A percentile compares a stretch with the other conserved stretches of the same genome.
phyloP scores from a whole-genome alignment of 2,888 invertebrate species.

The Apodemia mormo region DNA sequence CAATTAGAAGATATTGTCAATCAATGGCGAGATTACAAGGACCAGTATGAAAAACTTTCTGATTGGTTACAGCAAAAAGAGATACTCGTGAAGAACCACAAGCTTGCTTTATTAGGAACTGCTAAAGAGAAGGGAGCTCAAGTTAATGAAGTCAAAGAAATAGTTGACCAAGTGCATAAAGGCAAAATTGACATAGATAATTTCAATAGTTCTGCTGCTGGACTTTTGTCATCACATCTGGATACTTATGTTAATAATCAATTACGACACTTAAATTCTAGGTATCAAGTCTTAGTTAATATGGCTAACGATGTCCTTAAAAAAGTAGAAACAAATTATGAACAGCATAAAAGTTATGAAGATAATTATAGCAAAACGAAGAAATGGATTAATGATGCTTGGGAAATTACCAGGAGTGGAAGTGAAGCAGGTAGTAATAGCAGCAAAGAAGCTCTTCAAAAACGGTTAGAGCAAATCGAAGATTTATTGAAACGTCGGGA shows the following conservation, averaged over 20 bases:
- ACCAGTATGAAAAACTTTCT: slow-evolving; percentile 94
- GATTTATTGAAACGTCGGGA: slow-evolving; percentile 90
- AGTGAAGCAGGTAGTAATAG: slow-evolving; percentile 89
- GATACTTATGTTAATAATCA: slow-evolving; percentile 95
- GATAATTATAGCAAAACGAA: slow-evolving; percentile 88
- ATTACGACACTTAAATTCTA: slow-evolving; percentile 90
- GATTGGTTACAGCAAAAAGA: slow-evolving; percentile 97
- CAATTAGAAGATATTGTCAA: slow-evolving; percentile 90
- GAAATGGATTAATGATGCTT: slow-evolving; percentile 93
- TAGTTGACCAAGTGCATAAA: slow-evolving; percentile 87
- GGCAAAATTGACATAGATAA: slow-evolving; percentile 92
- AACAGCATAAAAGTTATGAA: slow-evolving; percentile 92
- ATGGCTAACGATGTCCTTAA: slow-evolving; percentile 94
- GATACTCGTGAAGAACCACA: slow-evolving; percentile 94
- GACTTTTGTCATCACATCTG: slow-evolving; percentile 89
- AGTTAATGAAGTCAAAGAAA: slow-evolving; percentile 89
- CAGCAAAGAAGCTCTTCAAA: slow-evolving; percentile 91
- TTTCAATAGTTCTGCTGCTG: slow-evolving; percentile 90
- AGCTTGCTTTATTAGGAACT: slow-evolving; percentile 89
- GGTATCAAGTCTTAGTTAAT: slow-evolving; percentile 94
- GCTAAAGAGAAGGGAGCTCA: slow-evolving; percentile 92
- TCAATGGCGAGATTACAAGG: slow-evolving; percentile 95
- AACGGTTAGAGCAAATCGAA: slow-evolving; percentile 89
- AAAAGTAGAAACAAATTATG: slow-evolving; percentile 93
- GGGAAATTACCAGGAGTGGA: slow-evolving; percentile 90